A percentile compares a stretch with the other conserved stretches of the same genome.
Evolutionary conservation across 2,113 vertebrate species (phyloP).

Genomic region (Rhegmatorhina hoffmannsi): DNA sequence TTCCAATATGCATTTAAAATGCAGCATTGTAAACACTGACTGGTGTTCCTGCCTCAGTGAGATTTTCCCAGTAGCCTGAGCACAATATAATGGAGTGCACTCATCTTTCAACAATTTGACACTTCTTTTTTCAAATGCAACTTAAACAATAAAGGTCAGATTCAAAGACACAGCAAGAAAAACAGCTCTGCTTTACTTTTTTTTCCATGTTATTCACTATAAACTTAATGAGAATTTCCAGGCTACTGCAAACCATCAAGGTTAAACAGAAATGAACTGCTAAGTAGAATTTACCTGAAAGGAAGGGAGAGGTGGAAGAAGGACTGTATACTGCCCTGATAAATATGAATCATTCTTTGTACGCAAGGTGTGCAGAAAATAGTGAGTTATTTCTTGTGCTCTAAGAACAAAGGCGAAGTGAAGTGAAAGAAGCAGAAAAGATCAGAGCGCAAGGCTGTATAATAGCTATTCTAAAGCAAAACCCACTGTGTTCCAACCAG

Average conservation of each 20-base stretch:
- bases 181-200: not conserved
- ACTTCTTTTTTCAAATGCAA: not conserved
- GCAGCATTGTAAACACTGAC: not conserved
- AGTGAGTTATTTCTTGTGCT: not conserved
- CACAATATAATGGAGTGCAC: not conserved
- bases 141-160: conserved; percentile 44
- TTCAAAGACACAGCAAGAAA: conserved; percentile 32
- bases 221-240: not conserved
- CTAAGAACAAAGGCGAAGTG: conserved; percentile 22
- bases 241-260: not conserved
- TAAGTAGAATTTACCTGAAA: conserved; percentile 13
- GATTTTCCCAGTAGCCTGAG: not conserved
- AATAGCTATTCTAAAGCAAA: not conserved
- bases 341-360: not conserved
- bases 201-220: not conserved
- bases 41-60: not conserved
- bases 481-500: not conserved
- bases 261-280: not conserved
- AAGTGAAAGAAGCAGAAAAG: conserved; percentile 5
- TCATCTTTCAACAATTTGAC: conserved; percentile 26
- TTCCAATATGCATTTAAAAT: conserved; percentile 26
- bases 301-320: not conserved
- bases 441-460: not conserved
- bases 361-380: not conserved
- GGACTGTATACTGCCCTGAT: not conserved